Evolutionary conservation across 1,140 invertebrate genomes (phyloP), one percentile per base, ranked within the genome.

Genomic region (Harpegnathos saltator): DNA sequence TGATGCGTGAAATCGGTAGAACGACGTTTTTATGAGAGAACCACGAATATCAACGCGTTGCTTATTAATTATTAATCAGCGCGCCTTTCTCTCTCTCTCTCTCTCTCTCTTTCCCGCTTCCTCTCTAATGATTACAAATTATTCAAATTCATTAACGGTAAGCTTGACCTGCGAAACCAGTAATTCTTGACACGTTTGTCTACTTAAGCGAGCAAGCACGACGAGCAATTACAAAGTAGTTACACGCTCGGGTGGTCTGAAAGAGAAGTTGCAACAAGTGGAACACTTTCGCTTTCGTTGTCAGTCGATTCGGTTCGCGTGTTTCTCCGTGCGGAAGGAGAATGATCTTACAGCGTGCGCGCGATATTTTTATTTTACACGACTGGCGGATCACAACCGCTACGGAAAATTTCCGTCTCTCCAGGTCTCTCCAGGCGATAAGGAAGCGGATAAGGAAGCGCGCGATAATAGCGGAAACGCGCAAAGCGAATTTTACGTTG

Each of bases 211-310:
- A 62, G 38, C 59, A 78, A 69, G 33, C 38, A 9, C 29, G 26
- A 22, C 62, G 52, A 19, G 29, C 26, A 65, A 61, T 89, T 89
- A 85, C 69, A 61, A 19, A 26, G 48, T 56, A 38, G 48, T 88
- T 88, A 89, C 69, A 85, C 59, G 22, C 24, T 24, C 83, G 52
- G 80, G 38, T n/a, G 11, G 52, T 74, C 61, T 62, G 56, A 74
- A 48, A 74, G 75, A 88, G 87, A 87, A 84, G 82, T 81, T 83
- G 84, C 85, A 89, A 90, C 83, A 90, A 93, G 91, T 91, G 82
- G 90, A 93, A 92, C 89, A 91, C 92, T 94, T 93, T 93, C 92
- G 90, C 91, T 93, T 92, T 93, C 87, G 81, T 81, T 78, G 48
- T 62, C 85, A 63, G 66, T 19, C 19, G 56, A 84, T 81, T 88